Evolutionary conservation across 2,888 invertebrate species (phyloP).

Genomic region (Lingula anatina): DNA sequence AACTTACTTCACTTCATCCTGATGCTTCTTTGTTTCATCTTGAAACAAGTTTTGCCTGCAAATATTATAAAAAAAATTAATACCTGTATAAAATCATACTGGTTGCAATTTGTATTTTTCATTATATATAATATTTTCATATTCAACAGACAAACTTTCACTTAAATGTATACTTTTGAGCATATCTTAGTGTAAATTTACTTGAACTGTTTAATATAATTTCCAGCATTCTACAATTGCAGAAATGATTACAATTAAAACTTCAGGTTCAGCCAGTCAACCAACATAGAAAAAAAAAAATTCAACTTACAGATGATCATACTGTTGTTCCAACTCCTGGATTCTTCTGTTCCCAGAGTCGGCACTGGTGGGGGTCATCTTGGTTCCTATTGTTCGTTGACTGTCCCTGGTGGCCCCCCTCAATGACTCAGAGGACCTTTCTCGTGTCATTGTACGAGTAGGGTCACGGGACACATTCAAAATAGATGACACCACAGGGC

Average conservation of each 20-base stretch:
- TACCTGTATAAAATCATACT: too few relatives aligned
- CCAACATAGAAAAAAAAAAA: too few relatives aligned
- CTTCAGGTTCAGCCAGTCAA: too few relatives aligned
- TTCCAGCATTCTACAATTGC: too few relatives aligned
- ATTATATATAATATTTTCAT: too few relatives aligned
- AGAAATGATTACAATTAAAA: too few relatives aligned
- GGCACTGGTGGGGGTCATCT: conserved; percentile 1
- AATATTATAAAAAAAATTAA: conserved; percentile 1
- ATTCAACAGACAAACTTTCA: too few relatives aligned
- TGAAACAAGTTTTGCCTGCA: conserved; percentile 32
- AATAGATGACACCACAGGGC: conserved; percentile 31
- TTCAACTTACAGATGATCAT: conserved; percentile 27
- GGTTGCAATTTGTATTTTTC: too few relatives aligned
- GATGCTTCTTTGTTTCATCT: conserved; percentile 30
- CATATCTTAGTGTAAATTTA: too few relatives aligned
- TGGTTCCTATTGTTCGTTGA: background rate
- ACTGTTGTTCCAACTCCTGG: conserved; percentile 28
- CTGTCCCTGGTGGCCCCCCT: conserved; percentile 5
- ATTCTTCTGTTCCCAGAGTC: conserved; percentile 16
- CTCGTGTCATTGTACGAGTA: conserved; percentile 20
- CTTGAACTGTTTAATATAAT: too few relatives aligned
- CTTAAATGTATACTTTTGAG: too few relatives aligned
- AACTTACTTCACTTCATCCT: conserved; percentile 33
- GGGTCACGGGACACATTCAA: conserved; percentile 30
- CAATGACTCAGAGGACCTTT: too few relatives aligned